phyloP scores from a whole-genome alignment of 2,113 vertebrate genomes.

The Pithys albifrons region DNA sequence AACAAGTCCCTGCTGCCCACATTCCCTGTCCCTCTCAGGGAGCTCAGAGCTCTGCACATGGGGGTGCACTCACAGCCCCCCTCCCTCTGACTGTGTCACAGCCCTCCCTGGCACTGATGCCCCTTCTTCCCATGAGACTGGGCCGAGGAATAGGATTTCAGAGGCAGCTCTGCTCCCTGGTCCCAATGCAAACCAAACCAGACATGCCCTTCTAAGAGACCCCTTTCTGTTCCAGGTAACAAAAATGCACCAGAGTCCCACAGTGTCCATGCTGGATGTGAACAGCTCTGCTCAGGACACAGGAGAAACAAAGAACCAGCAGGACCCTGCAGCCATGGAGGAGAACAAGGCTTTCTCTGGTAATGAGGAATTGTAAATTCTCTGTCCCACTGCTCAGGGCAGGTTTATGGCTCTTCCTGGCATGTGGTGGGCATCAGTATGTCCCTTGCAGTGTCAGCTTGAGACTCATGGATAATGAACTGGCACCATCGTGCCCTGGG shows the following conservation, averaged over 20 bases:
- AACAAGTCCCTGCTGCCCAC: not conserved
- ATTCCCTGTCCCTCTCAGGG: fast-evolving
- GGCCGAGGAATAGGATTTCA: not conserved
- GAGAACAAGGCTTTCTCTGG: not conserved
- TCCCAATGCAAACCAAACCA: not conserved
- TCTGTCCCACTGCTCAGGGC: not conserved
- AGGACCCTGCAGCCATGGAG: not conserved
- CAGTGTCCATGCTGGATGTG: fast-evolving
- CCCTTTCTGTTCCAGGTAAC: not conserved
- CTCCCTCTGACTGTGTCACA: not conserved
- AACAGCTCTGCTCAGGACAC: not conserved
- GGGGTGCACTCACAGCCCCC: not conserved
- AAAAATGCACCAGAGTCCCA: not conserved
- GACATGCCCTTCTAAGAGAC: not conserved
- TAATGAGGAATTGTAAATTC: not conserved
- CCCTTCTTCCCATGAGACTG: not conserved
- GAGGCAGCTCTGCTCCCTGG: not conserved
- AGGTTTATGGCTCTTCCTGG: not conserved
- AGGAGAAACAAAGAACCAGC: not conserved
- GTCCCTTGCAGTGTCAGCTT: not conserved
- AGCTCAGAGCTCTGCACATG: not conserved
- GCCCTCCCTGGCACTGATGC: not conserved
- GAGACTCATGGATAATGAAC: not conserved
- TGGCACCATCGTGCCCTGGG: fast-evolving
- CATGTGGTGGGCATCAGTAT: not conserved